phyloP scores from a whole-genome alignment of 1,140 invertebrate genomes.

The Geopemphigus sp. region DNA sequence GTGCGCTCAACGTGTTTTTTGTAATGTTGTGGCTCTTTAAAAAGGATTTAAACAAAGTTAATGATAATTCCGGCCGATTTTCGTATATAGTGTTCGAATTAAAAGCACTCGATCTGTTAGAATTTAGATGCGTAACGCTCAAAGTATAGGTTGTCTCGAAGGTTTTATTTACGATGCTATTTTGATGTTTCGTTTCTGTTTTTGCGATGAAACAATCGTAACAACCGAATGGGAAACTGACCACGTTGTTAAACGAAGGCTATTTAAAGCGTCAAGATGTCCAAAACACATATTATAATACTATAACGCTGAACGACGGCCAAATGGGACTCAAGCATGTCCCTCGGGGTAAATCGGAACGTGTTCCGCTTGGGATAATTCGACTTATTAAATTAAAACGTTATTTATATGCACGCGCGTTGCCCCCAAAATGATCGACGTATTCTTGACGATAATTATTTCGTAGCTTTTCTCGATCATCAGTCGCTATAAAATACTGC shows the following conservation, averaged over 20 bases:
- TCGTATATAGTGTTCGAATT: slow-evolving; percentile 5
- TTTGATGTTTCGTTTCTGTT: not conserved
- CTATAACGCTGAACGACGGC: not conserved
- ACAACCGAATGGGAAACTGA: not conserved
- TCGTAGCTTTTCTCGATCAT: too few relatives aligned
- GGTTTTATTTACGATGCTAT: not conserved
- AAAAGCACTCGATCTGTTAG: not conserved
- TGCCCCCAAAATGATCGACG: not conserved
- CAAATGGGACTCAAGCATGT: not conserved
- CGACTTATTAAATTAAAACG: not conserved
- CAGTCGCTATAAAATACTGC: too few relatives aligned
- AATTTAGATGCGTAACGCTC: not conserved
- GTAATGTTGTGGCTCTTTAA: not conserved
- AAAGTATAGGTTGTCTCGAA: not conserved
- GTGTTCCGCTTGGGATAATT: not conserved
- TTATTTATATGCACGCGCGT: not conserved
- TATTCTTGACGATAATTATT: too few relatives aligned
- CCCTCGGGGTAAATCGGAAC: not conserved
- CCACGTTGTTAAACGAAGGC: not conserved
- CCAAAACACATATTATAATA: not conserved
- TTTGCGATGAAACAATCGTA: not conserved
- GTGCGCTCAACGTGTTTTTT: not conserved
- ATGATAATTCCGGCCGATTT: not conserved
- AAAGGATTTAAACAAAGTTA: not conserved
- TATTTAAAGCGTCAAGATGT: slow-evolving; percentile 8